phyloP scores from a whole-genome alignment of 2,888 invertebrate species.

The Dioctria rufipes region DNA sequence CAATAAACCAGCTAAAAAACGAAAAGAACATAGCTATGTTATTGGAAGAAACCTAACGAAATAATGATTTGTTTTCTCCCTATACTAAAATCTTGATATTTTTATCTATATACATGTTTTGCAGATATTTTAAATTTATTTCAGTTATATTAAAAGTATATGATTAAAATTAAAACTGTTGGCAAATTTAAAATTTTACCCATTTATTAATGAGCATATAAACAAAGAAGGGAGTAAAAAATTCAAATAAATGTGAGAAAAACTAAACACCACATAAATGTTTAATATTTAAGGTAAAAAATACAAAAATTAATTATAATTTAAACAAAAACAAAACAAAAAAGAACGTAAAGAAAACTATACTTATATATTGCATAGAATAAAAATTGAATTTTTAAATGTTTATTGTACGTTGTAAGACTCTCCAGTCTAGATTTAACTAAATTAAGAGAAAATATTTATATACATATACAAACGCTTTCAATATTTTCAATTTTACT shows the following conservation, averaged over 20 bases:
- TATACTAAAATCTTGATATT: too few relatives aligned
- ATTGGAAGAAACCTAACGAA: too few relatives aligned
- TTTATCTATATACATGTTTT: too few relatives aligned
- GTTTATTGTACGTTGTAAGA: slow-evolving; percentile 41
- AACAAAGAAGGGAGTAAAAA: slow-evolving; percentile 19
- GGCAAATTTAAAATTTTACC: neutral
- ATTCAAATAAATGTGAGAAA: slow-evolving; percentile 15
- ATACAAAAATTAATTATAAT: slow-evolving; percentile 3
- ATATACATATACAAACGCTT: neutral
- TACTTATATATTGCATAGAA: too few relatives aligned
- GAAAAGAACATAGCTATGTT: too few relatives aligned
- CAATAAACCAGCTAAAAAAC: too few relatives aligned
- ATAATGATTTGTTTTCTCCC: too few relatives aligned
- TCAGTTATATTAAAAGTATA: too few relatives aligned
- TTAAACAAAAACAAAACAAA: too few relatives aligned
- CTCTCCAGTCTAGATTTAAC: slow-evolving; percentile 5
- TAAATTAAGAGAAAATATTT: neutral
- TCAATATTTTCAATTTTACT: too few relatives aligned
- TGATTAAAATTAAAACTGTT: neutral
- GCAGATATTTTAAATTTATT: too few relatives aligned
- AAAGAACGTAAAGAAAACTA: too few relatives aligned
- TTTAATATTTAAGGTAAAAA: slow-evolving; percentile 20
- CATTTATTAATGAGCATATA: neutral
- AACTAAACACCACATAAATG: slow-evolving; percentile 32
- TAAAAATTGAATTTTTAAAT: slow-evolving; percentile 30